phyloP scores from a whole-genome alignment of 2,113 vertebrate species.

The Narcine bancroftii region DNA sequence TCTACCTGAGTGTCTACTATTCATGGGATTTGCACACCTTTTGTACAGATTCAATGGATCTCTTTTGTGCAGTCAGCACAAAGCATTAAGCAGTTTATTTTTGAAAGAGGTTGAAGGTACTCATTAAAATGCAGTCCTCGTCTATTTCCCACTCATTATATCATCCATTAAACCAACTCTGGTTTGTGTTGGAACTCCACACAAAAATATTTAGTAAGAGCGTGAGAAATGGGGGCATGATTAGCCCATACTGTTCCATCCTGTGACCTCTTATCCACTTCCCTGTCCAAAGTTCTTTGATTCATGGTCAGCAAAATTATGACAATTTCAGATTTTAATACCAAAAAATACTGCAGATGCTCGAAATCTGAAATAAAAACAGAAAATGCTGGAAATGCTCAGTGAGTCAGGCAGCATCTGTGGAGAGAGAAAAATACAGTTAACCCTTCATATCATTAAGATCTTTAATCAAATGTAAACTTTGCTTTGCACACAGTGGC shows the following conservation, averaged over 20 bases:
- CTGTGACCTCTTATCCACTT: background rate
- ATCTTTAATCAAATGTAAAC: too few species aligned
- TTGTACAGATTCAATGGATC: background rate
- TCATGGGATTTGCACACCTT: background rate
- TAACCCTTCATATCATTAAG: too few species aligned
- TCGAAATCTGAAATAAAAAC: too few species aligned
- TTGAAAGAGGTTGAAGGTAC: background rate
- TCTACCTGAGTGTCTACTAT: background rate
- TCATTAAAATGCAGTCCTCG: background rate
- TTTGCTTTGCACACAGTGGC: background rate
- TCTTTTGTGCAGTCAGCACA: background rate
- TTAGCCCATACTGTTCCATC: background rate
- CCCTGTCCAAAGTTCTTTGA: background rate
- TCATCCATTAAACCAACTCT: constrained; percentile 3
- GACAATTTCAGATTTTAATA: background rate
- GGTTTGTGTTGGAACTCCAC: background rate
- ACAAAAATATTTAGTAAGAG: background rate
- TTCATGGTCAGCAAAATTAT: background rate
- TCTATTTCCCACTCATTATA: background rate
- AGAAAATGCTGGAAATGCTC: too few species aligned
- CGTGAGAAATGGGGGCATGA: background rate
- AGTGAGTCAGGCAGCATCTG: too few species aligned
- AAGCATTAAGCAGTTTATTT: background rate
- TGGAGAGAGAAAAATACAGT: too few species aligned
- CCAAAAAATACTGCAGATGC: too few species aligned